Evolutionary conservation across 2,888 invertebrate species (phyloP), one percentile per base, ranked within the genome.

Genomic region (Scaptodrosophila latifasciaeformis): DNA sequence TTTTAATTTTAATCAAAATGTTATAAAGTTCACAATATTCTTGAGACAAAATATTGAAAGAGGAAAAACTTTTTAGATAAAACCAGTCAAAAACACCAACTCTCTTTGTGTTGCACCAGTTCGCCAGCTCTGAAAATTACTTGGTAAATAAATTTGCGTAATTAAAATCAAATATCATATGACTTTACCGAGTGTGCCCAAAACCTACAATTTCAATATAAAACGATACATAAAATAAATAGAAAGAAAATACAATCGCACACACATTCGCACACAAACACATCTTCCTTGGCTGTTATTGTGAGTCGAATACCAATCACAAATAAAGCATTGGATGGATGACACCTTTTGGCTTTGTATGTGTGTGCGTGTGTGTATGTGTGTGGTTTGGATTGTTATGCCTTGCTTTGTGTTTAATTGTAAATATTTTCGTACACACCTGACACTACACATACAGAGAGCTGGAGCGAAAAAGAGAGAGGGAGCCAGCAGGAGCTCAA

Each of bases 381-480:
- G n/a, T n/a, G n/a, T n/a, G n/a, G n/a, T n/a, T n/a, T n/a, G n/a
- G n/a, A n/a, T n/a, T n/a, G n/a, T n/a, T n/a, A n/a, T 13, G 12
- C 12, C 13, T 31, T 10, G 15, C 34, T 34, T 34, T 74, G 77
- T 72, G 68, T 68, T 66, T 74, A 70, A 72, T 77, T 77, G 77
- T 70, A 72, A 72, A 72, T 72, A 72, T 72, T 72, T 77, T 74
- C 63, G 56, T 67, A 76, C 67, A 72, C 77, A 72, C 77, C 77
- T 77, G 72, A 65, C 68, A 65, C 67, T 49, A 35, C 34, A 56
- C 48, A 54, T 43, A 56, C 35, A 19, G 10, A 10, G 10, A 10
- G 10, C 3, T n/a, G n/a, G 10, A 10, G 30, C 12, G 1, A 0
- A 9, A 4, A 27, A 27, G 5, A 27, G 9, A 27, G 5, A 6